phyloP scores from a whole-genome alignment of 2,113 vertebrate genomes.

The Tapirus terrestris region DNA sequence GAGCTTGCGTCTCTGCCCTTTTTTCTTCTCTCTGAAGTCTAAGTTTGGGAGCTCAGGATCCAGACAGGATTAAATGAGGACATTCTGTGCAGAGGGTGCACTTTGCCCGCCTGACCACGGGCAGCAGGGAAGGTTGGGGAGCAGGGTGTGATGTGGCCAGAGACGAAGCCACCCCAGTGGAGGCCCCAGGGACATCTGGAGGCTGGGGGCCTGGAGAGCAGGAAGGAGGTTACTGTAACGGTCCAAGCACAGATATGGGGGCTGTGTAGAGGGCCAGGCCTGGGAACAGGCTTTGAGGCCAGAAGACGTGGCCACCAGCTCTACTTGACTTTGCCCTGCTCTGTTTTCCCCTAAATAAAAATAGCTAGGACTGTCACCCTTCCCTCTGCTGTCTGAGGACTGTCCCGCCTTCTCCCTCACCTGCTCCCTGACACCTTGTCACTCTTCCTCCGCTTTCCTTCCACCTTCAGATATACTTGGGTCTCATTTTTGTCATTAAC shows the following conservation, averaged over 20 bases:
- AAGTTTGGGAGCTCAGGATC: not conserved
- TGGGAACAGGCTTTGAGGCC: not conserved
- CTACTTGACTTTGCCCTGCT: not conserved
- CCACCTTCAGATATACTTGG: not conserved
- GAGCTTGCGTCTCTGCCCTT: not conserved
- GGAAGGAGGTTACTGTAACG: fast-evolving
- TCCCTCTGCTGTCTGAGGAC: not conserved
- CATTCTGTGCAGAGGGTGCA: not conserved
- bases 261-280: not conserved
- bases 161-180: too few species aligned
- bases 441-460: not conserved
- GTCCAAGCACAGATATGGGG: not conserved
- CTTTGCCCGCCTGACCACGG: fast-evolving
- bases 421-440: not conserved
- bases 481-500: not conserved
- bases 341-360: not conserved
- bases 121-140: fast-evolving
- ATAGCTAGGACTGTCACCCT: not conserved
- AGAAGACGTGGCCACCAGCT: fast-evolving
- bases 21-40: not conserved
- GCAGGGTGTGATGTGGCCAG: fast-evolving
- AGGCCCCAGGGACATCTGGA: not conserved
- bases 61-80: not conserved
- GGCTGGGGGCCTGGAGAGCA: not conserved
- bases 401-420: not conserved